Base-by-base conservation (phyloP, 2,888 invertebrate genomes). In the Acanthosoma haemorrhoidale region DNA sequence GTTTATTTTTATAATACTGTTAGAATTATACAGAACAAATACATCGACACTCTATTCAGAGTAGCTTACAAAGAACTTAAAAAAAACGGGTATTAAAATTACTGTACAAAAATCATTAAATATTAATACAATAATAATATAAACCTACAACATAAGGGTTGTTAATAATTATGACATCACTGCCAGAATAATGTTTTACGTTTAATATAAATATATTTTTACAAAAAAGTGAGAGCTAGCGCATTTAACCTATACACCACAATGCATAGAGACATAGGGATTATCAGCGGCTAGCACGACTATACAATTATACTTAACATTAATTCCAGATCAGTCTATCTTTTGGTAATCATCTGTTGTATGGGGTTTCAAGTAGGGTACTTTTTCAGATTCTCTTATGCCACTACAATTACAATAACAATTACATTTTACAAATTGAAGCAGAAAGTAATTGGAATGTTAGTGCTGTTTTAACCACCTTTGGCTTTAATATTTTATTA, bases 1-100 rank as follows among this genome's bases (percentile, higher is more conserved):
- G 72, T 73, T 73, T 70, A 73, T 71, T 73, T 71, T 68, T 68
- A 73, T 73, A 73, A 73, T 73, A 73, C 72, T 73, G 72, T 73
- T 73, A 73, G 72, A 68, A 68, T 68, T 59, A 68, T 68, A 68
- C 68, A 68, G 72, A 72, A 70, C 71, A 73, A 71, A 73, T 73
- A 73, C 72, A 73, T 71, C 51, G 71, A 58, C 31, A 59, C 68
- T 59, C 51, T n/a, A n/a, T 36, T 25, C 11, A 39, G 68, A 59
- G 59, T 34, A 59, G 59, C 68, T 68, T 58, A 72, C 41, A 70
- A 73, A 70, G 31, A 64, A 72, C 59, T 67, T 67, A 67, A 69
- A 59, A 70, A 71, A 69, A n/a, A n/a, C n/a, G 59, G 70, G 64
- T 68, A 72, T 60, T 71, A 66, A 39, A 70, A 69, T 59, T 67